Evolutionary conservation across 2,888 invertebrate genomes (phyloP).

Genomic region (Troides helena): DNA sequence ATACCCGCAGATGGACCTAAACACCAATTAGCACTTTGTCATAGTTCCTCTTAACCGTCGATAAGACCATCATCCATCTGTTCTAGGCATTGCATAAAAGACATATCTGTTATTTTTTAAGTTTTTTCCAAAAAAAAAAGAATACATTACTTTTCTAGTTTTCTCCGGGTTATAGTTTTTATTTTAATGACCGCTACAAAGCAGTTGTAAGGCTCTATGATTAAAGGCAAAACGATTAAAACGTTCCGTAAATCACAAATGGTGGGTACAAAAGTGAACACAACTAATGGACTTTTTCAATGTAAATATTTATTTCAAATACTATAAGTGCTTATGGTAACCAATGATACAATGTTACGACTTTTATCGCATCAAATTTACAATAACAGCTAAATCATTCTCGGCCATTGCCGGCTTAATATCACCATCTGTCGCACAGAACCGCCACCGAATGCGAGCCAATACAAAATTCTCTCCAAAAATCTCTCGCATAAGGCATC

Average conservation of each 20-base stretch:
- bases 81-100: too few relatives aligned
- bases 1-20: too few relatives aligned
- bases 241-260: neutral
- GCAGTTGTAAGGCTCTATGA: too few relatives aligned
- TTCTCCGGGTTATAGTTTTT: too few relatives aligned
- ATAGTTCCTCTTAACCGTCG: too few relatives aligned
- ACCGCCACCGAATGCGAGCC: conserved; percentile 53
- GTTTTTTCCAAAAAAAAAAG: too few relatives aligned
- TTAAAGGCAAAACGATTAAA: too few relatives aligned
- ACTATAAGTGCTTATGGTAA: conserved; percentile 78
- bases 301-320: conserved; percentile 81
- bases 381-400: conserved; percentile 55
- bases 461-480: conserved; percentile 28
- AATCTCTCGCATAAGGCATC: conserved; percentile 58
- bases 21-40: too few relatives aligned
- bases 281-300: conserved; percentile 41
- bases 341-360: conserved; percentile 77
- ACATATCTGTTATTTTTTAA: too few relatives aligned
- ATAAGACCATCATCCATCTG: too few relatives aligned
- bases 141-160: too few relatives aligned
- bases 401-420: conserved; percentile 67
- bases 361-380: conserved; percentile 54
- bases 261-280: conserved; percentile 28
- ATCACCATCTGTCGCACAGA: conserved; percentile 66
- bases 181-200: too few relatives aligned